A percentile compares a stretch with the other conserved stretches of the same genome.
These are phyloP conservation scores for Felis chaus DNA, from an alignment of 2,113 vertebrate genomes.

Conservation along the genomic window DNA sequence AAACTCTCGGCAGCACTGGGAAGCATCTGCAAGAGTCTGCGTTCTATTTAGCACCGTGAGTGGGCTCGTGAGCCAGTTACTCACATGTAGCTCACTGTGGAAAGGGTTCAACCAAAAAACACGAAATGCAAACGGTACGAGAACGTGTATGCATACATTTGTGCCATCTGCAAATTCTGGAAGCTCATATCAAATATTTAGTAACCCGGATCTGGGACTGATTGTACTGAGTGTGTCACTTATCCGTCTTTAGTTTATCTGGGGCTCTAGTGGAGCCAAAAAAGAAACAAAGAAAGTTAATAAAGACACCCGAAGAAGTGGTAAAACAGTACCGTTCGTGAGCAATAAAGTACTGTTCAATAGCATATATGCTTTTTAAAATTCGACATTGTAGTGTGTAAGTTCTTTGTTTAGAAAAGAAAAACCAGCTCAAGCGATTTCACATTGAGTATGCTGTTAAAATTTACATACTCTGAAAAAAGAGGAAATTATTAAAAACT, in stretches of 20 bases:
- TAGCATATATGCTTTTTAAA: conserved; percentile 39
- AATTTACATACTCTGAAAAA: conserved; percentile 62
- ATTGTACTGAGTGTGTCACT: conserved; percentile 66
- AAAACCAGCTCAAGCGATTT: conserved; percentile 53
- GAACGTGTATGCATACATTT: conserved; percentile 61
- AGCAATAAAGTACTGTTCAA: conserved; percentile 33
- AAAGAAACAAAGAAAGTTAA: conserved; percentile 65
- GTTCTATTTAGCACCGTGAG: conserved; percentile 39
- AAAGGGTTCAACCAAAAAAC: conserved; percentile 75
- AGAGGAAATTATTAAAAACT: conserved; percentile 77
- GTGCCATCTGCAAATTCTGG: conserved; percentile 77
- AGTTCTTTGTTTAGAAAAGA: conserved; percentile 39
- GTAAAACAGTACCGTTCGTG: conserved; percentile 61
- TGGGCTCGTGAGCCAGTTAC: conserved; percentile 65
- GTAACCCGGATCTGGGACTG: conserved; percentile 73
- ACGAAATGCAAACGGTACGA: conserved; percentile 69
- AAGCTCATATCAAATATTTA: conserved; percentile 71
- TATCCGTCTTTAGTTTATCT: conserved; percentile 56
- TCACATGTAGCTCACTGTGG: conserved; percentile 76
- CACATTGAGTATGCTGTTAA: conserved; percentile 47
- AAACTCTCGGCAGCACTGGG: conserved; percentile 66
- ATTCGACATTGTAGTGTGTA: conserved; percentile 35
- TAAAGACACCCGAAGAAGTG: conserved; percentile 74
- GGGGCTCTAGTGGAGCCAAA: conserved; percentile 72
- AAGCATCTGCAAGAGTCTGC: conserved; percentile 51